Evolutionary conservation across 2,888 invertebrate genomes (phyloP).

Genomic region (Cremastinae sp.): DNA sequence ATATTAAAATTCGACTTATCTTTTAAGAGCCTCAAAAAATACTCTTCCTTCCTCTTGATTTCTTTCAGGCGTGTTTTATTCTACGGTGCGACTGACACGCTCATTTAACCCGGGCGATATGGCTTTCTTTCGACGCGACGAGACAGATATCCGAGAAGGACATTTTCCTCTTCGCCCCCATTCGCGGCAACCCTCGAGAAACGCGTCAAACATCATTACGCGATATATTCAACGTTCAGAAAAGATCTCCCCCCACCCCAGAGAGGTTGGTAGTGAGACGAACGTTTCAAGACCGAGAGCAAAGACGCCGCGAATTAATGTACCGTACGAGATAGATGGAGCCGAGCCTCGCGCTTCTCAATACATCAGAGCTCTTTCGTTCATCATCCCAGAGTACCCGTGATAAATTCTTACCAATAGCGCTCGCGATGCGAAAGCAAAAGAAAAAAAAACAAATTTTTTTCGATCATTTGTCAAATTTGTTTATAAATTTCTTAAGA

Average conservation of each 20-base stretch:
- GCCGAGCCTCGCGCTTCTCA: constrained; percentile 73
- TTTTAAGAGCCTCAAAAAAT: no score
- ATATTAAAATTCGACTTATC: no score
- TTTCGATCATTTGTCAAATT: no score
- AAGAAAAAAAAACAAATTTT: no score
- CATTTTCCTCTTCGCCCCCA: constrained; percentile 63
- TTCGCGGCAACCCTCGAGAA: constrained; percentile 9
- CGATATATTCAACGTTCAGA: constrained; percentile 70
- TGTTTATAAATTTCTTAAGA: no score
- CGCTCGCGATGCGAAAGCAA: neutral
- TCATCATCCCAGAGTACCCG: constrained; percentile 57
- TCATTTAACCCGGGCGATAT: constrained; percentile 52
- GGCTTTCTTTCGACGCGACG: constrained; percentile 31
- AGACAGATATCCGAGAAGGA: constrained; percentile 49
- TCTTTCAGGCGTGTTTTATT: neutral
- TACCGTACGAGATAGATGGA: constrained; percentile 77
- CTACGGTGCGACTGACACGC: constrained; percentile 33
- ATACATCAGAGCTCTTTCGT: constrained; percentile 69
- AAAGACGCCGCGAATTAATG: constrained; percentile 72
- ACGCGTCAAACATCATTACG: constrained; percentile 74
- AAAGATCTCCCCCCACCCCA: constrained; percentile 58
- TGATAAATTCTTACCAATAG: constrained; percentile 12
- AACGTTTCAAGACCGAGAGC: constrained; percentile 62
- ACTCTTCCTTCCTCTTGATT: constrained; percentile 12
- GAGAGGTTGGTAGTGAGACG: constrained; percentile 27